These are phyloP conservation scores for Anguilla obscura DNA, from an alignment of 2,797 vertebrate species.

Conservation along the genomic window DNA sequence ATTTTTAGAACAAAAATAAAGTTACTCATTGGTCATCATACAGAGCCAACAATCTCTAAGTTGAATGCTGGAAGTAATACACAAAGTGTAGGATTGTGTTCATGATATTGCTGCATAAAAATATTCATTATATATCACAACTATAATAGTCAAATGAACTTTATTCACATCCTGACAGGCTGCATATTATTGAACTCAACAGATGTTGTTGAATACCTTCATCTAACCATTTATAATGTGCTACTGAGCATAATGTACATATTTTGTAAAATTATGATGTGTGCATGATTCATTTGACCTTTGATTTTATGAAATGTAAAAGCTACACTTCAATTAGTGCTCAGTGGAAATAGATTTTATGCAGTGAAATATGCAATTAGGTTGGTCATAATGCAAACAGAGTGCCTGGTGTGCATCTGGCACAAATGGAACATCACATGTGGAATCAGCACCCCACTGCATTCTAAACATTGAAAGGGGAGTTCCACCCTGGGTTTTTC, in stretches of 20 bases:
- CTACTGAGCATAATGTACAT: neutral
- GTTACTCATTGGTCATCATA: neutral
- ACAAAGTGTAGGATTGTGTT: neutral
- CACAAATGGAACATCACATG: slow-evolving; percentile 1
- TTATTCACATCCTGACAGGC: neutral
- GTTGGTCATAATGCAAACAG: slow-evolving; percentile 34
- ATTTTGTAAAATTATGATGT: neutral
- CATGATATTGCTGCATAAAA: neutral
- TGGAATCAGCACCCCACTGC: slow-evolving; percentile 3
- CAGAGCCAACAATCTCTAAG: neutral
- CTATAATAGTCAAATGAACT: neutral
- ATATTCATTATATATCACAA: neutral
- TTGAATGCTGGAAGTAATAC: neutral
- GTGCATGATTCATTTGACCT: neutral
- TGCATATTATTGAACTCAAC: neutral
- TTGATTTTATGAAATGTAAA: neutral
- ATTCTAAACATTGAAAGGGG: neutral
- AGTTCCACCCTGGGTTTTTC: neutral
- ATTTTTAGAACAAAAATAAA: neutral
- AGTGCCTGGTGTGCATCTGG: slow-evolving; percentile 45
- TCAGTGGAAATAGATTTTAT: slow-evolving; percentile 11
- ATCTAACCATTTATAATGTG: neutral
- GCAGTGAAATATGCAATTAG: slow-evolving; percentile 26
- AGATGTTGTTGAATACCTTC: neutral
- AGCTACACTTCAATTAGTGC: slow-evolving; percentile 1